Percentiles rank a stretch among this genome's conserved stretches.
Conservation (phyloP, 2,888 invertebrate species). For the Patella ulyssiponensis region DNA sequence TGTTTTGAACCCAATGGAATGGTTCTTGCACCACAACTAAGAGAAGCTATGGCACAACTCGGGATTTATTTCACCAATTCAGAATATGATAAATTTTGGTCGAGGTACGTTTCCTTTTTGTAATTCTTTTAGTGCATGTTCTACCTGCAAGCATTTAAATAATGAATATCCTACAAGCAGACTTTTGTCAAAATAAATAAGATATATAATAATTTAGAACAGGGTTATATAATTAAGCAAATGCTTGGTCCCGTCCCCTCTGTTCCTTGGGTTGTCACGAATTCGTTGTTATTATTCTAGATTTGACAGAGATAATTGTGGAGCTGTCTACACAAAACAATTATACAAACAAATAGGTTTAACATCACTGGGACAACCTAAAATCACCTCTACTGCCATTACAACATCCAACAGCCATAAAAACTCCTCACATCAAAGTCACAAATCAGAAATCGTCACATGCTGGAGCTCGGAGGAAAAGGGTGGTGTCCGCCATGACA, state of each 20-base stretch:
- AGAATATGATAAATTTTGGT: slow-evolving; percentile 46
- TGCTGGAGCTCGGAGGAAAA: background rate
- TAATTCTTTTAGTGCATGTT: too few relatives aligned
- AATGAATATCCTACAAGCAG: too few relatives aligned
- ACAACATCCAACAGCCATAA: background rate
- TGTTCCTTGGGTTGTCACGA: too few relatives aligned
- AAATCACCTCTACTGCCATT: background rate
- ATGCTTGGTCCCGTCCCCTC: too few relatives aligned
- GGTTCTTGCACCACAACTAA: slow-evolving; percentile 41
- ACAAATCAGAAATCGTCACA: background rate
- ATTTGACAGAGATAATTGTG: slow-evolving; percentile 53
- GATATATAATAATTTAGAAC: too few relatives aligned
- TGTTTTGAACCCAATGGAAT: slow-evolving; percentile 40
- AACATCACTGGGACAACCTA: slow-evolving; percentile 43
- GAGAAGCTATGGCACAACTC: slow-evolving; percentile 37
- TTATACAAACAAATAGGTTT: slow-evolving; percentile 51
- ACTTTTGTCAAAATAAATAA: too few relatives aligned
- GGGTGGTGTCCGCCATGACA: background rate
- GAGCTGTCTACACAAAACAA: slow-evolving; percentile 44
- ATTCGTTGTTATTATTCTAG: slow-evolving; percentile 34
- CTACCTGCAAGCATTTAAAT: too few relatives aligned
- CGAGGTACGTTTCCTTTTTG: slow-evolving; percentile 36
- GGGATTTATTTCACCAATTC: slow-evolving; percentile 36
- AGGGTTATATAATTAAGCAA: too few relatives aligned
- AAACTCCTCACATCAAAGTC: background rate